Percentiles rank a stretch among this genome's conserved stretches.
These are phyloP conservation scores for Drosophila miranda DNA, from an alignment of 1,140 invertebrate genomes.

Conservation along the genomic window DNA sequence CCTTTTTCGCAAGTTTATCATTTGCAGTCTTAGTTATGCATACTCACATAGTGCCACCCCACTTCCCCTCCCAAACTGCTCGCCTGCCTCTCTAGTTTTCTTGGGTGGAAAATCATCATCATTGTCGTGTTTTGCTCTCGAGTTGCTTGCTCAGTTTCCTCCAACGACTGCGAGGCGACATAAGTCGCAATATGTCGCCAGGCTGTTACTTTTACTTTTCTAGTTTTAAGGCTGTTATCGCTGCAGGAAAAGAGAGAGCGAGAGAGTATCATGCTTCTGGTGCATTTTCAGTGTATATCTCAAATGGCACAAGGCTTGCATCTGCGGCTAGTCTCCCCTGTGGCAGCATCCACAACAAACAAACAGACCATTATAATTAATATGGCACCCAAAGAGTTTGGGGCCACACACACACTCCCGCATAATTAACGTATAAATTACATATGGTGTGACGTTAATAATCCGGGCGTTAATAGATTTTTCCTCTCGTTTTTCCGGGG, in stretches of 20 bases:
- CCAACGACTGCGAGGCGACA: slow-evolving; percentile 59
- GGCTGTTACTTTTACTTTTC: slow-evolving; percentile 66
- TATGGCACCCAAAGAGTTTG: not conserved
- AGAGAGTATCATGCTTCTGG: not conserved
- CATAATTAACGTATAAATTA: slow-evolving; percentile 80
- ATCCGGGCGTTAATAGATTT: slow-evolving; percentile 79
- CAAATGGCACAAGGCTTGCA: slow-evolving; percentile 28
- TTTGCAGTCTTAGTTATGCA: slow-evolving; percentile 77
- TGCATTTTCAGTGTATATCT: slow-evolving; percentile 55
- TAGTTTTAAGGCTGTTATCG: slow-evolving; percentile 60
- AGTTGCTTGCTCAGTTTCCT: slow-evolving; percentile 74
- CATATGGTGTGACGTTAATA: slow-evolving; percentile 78
- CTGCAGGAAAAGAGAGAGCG: not conserved
- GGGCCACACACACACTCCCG: slow-evolving; percentile 14
- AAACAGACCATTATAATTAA: slow-evolving; percentile 42
- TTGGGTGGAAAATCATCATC: slow-evolving; percentile 7
- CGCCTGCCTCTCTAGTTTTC: too few species aligned
- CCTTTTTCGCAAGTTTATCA: slow-evolving; percentile 66
- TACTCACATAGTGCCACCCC: slow-evolving; percentile 5
- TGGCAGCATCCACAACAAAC: not conserved
- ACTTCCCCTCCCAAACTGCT: not conserved
- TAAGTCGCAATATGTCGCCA: slow-evolving; percentile 73
- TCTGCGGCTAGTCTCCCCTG: not conserved
- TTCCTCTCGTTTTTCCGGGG: slow-evolving; percentile 60
- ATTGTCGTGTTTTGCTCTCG: slow-evolving; percentile 48